A percentile compares a stretch with the other conserved stretches of the same genome.
Evolutionary conservation across 2,888 invertebrate species (phyloP).

Genomic region (Bursaphelenchus okinawaensis): DNA sequence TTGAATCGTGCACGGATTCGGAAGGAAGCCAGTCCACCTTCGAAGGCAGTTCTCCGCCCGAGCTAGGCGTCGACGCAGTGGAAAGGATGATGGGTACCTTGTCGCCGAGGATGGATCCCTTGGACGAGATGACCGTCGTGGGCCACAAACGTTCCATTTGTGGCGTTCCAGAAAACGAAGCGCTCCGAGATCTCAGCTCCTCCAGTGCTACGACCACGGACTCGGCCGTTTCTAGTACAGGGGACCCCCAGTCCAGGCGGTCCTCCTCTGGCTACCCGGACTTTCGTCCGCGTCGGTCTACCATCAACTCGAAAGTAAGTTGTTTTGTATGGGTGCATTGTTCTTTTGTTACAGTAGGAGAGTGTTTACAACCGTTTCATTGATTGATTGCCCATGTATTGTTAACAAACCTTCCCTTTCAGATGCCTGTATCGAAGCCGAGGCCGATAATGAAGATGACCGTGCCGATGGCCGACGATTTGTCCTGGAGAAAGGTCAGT

Average conservation of each 20-base stretch:
- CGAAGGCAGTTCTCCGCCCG: background rate
- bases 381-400: background rate
- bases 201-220: constrained; percentile 10
- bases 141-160: background rate
- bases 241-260: background rate
- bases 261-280: background rate
- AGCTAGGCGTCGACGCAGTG: background rate
- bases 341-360: background rate
- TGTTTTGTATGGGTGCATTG: too few relatives aligned
- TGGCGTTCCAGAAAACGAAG: background rate
- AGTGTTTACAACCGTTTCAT: background rate
- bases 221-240: background rate
- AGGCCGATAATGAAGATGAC: constrained; percentile 11
- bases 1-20: background rate
- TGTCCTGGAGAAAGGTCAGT: constrained; percentile 13
- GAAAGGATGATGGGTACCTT: background rate
- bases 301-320: constrained; percentile 6
- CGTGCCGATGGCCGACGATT: background rate
- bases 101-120: background rate
- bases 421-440: background rate
- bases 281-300: background rate
- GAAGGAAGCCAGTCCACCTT: background rate
- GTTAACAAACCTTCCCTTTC: too few relatives aligned
- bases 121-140: background rate
- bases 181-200: background rate